A percentile compares a stretch with the other conserved stretches of the same genome.
These are phyloP conservation scores for Amniataba percoides DNA, from an alignment of 2,797 vertebrate genomes.

Conservation along the genomic window DNA sequence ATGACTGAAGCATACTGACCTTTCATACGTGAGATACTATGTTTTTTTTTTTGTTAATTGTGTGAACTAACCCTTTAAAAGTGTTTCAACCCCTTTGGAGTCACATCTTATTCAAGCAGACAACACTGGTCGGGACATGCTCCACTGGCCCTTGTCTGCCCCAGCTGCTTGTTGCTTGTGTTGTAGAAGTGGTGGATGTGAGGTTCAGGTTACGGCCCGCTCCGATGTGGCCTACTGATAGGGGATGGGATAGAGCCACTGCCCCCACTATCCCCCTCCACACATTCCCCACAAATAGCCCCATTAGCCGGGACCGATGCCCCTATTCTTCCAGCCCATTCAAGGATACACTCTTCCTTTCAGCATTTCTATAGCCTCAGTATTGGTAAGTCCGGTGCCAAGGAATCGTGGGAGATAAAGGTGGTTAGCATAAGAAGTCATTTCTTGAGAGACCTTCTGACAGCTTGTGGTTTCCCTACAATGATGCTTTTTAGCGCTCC, in stretches of 20 bases:
- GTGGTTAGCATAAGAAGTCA: constrained; percentile 27
- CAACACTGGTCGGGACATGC: constrained; percentile 48
- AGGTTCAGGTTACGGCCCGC: constrained; percentile 79
- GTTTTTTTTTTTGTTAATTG: constrained; percentile 6
- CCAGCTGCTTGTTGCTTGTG: constrained; percentile 88
- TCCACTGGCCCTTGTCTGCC: constrained; percentile 38
- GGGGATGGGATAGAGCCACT: constrained; percentile 56
- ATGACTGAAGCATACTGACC: background rate
- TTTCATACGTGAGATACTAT: constrained; percentile 15
- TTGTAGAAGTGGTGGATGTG: constrained; percentile 86
- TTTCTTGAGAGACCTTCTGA: constrained; percentile 28
- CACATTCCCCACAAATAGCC: constrained; percentile 79
- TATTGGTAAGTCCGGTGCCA: constrained; percentile 29
- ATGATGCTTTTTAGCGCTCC: constrained; percentile 32
- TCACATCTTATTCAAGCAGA: constrained; percentile 35
- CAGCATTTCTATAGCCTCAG: constrained; percentile 45
- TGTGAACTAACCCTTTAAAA: constrained; percentile 22
- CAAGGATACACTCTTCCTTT: constrained; percentile 63
- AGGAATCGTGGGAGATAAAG: constrained; percentile 50
- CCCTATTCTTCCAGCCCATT: constrained; percentile 67
- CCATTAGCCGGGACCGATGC: constrained; percentile 70
- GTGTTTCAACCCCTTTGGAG: background rate
- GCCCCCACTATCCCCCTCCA: constrained; percentile 53
- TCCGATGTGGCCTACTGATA: constrained; percentile 53
- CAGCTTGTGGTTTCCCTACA: constrained; percentile 1